These are phyloP conservation scores for Macrobrachium rosenbergii DNA, from an alignment of 1,140 invertebrate species.

Conservation along the genomic window DNA sequence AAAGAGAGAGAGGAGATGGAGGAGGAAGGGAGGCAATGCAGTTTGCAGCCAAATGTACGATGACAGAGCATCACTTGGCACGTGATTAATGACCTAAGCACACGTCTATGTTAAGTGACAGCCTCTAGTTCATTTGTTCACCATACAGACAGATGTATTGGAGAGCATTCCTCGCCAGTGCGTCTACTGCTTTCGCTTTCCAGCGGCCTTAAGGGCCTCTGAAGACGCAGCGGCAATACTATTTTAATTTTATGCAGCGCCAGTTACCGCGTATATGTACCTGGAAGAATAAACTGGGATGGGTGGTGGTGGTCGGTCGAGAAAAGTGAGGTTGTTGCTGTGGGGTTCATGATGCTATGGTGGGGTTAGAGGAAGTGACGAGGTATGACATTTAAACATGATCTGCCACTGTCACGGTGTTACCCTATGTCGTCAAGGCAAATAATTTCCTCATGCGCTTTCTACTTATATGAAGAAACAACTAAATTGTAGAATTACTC, in stretches of 20 bases:
- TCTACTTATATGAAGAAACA: no score
- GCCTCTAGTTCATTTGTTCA: no score
- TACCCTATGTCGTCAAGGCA: no score
- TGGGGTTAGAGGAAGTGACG: not conserved
- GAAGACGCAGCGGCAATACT: constrained; percentile 29
- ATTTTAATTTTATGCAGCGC: constrained; percentile 58
- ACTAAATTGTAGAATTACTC: no score
- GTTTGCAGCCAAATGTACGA: constrained; percentile 56
- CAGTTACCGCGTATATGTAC: constrained; percentile 54
- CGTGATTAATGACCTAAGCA: constrained; percentile 8
- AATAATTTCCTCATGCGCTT: no score
- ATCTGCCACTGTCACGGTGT: no score
- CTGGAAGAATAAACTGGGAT: not conserved
- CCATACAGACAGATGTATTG: no score
- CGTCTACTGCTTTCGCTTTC: no score
- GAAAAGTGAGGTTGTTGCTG: not conserved
- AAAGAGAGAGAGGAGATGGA: not conserved
- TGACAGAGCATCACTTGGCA: constrained; percentile 16
- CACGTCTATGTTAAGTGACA: not conserved
- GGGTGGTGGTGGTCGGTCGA: not conserved
- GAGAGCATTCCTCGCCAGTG: no score
- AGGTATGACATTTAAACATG: not conserved
- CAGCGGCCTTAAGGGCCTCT: no score
- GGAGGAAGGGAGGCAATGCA: constrained; percentile 48
- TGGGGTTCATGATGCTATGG: not conserved